Percentiles rank a stretch among this genome's conserved stretches.
These are phyloP conservation scores for Phyllopteryx taeniolatus DNA, from an alignment of 2,113 vertebrate species.

Conservation along the genomic window DNA sequence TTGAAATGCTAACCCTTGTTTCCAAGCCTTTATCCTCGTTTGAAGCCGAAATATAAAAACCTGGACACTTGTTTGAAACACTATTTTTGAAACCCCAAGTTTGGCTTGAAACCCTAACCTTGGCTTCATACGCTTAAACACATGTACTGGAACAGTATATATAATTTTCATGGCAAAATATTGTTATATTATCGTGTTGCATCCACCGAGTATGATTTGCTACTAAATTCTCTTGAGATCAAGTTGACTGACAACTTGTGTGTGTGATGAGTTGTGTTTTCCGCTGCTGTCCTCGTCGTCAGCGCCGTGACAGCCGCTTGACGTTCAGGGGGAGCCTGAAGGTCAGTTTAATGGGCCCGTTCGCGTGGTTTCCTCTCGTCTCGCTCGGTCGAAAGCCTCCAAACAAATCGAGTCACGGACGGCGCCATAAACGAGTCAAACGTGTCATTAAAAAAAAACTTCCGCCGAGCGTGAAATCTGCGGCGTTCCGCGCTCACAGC, in stretches of 20 bases:
- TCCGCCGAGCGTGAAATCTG: slow-evolving; percentile 20
- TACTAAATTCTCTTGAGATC: background rate
- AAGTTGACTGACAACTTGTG: background rate
- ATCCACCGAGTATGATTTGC: background rate
- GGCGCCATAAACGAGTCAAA: slow-evolving; percentile 50
- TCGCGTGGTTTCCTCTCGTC: slow-evolving; percentile 60
- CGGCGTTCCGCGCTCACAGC: slow-evolving; percentile 54
- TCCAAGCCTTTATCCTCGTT: too few relatives aligned
- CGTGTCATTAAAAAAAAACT: slow-evolving; percentile 51
- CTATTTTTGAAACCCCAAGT: too few relatives aligned
- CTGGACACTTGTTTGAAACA: too few relatives aligned
- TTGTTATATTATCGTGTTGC: too few relatives aligned
- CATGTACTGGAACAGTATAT: too few relatives aligned
- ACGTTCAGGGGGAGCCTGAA: slow-evolving; percentile 58
- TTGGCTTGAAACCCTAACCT: too few relatives aligned
- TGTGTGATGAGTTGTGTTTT: background rate
- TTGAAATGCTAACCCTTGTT: too few relatives aligned
- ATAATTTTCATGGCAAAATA: too few relatives aligned
- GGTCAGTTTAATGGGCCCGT: slow-evolving; percentile 70
- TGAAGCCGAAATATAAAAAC: too few relatives aligned
- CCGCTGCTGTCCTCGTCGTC: slow-evolving; percentile 14
- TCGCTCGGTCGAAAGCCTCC: slow-evolving; percentile 64
- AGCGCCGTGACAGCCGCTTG: slow-evolving; percentile 53
- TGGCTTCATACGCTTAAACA: too few relatives aligned
- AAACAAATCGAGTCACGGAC: slow-evolving; percentile 57